Percentiles rank a stretch among this genome's conserved stretches.
Evolutionary conservation across 2,888 invertebrate species (phyloP).

Genomic region (Bombylius major): DNA sequence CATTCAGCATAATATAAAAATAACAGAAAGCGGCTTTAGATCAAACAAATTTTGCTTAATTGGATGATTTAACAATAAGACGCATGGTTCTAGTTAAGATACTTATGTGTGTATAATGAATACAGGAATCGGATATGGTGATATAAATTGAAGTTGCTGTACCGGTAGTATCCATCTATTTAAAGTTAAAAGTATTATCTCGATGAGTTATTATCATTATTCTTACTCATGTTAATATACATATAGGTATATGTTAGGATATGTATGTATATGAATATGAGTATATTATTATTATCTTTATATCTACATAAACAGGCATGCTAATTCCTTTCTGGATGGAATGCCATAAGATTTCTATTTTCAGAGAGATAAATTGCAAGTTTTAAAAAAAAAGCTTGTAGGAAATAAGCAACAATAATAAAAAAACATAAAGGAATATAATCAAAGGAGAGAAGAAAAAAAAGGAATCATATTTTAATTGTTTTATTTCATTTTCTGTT

Average conservation of each 20-base stretch:
- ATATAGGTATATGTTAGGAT: not conserved
- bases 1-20: not conserved
- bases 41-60: slow-evolving; percentile 16
- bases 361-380: no score
- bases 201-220: not conserved
- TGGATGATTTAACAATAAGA: slow-evolving; percentile 14
- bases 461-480: not conserved
- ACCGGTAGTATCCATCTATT: not conserved
- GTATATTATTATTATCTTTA: not conserved
- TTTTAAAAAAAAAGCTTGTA: not conserved
- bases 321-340: slow-evolving; percentile 6
- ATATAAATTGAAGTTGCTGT: not conserved
- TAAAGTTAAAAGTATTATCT: no score
- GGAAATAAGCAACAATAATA: not conserved
- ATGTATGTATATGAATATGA: no score
- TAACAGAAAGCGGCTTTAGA: slow-evolving; percentile 7
- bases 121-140: not conserved
- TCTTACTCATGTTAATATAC: not conserved
- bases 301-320: slow-evolving; percentile 1
- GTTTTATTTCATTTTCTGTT: not conserved
- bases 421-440: not conserved
- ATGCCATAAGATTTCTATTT: not conserved
- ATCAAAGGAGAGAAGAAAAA: not conserved
- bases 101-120: not conserved
- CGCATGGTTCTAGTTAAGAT: slow-evolving; percentile 2